Evolutionary conservation across 2,888 invertebrate species (phyloP).

Genomic region (Amphipoea oculea): DNA sequence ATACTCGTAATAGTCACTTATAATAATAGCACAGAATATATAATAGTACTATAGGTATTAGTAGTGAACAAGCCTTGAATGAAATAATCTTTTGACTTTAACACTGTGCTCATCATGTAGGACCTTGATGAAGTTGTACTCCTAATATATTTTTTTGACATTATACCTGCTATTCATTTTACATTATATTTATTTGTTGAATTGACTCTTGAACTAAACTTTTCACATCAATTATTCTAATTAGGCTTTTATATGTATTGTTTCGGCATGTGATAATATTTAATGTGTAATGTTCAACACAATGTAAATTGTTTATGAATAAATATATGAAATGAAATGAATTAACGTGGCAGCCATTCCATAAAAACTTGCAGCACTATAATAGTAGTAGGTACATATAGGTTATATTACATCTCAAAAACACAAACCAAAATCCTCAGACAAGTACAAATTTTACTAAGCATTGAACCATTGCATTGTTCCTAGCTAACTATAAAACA

Average conservation of each 20-base stretch:
- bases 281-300: no score
- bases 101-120: neutral
- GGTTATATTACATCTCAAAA: neutral
- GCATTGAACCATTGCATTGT: slow-evolving; percentile 28
- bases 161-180: neutral
- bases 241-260: neutral
- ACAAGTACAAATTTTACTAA: neutral
- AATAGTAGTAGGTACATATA: neutral
- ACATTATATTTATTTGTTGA: neutral
- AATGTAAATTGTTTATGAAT: no score
- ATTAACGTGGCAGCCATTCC: neutral
- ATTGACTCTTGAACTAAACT: neutral
- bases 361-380: neutral
- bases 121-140: neutral
- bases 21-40: neutral
- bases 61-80: neutral
- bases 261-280: neutral
- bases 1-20: neutral
- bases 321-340: no score
- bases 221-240: neutral
- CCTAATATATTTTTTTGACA: neutral
- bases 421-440: slow-evolving; percentile 11
- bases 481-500: slow-evolving; percentile 30
- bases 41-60: no score
- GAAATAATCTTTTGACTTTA: neutral